Percentiles rank a stretch among this genome's conserved stretches.
Evolutionary conservation across 2,113 vertebrate species (phyloP).

Genomic region (Mesitornis unicolor): DNA sequence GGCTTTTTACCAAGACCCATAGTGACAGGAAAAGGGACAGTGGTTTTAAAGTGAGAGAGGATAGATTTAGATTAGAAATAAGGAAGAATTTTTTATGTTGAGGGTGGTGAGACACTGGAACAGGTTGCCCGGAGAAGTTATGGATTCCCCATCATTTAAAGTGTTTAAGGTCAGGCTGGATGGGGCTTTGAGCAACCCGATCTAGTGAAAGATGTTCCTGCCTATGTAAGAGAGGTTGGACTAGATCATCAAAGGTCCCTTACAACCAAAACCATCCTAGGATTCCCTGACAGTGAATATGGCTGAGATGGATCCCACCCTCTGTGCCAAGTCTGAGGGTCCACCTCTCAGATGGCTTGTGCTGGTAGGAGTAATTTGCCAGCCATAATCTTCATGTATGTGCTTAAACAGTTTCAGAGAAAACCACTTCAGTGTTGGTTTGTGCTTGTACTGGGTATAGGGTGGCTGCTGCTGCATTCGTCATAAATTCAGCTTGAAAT

Average conservation of each 20-base stretch:
- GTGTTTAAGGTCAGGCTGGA: background rate
- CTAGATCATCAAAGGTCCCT: background rate
- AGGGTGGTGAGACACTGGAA: background rate
- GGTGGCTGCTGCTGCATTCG: background rate
- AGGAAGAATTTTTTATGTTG: fast-evolving
- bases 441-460: background rate
- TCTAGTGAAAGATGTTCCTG: background rate
- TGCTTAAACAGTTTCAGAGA: background rate
- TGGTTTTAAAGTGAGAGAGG: background rate
- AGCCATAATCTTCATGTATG: fast-evolving
- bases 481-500: background rate
- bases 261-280: background rate
- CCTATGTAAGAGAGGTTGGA: background rate
- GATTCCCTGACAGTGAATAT: background rate
- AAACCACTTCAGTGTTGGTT: background rate
- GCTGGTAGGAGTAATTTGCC: background rate
- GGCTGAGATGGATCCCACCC: background rate
- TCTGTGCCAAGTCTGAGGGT: background rate
- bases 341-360: background rate
- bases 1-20: background rate
- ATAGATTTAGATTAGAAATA: background rate
- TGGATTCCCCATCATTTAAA: background rate
- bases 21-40: background rate
- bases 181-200: background rate
- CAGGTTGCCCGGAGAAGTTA: background rate